These are phyloP conservation scores for Prosapia bicincta DNA, from an alignment of 2,888 invertebrate species.

Conservation along the genomic window DNA sequence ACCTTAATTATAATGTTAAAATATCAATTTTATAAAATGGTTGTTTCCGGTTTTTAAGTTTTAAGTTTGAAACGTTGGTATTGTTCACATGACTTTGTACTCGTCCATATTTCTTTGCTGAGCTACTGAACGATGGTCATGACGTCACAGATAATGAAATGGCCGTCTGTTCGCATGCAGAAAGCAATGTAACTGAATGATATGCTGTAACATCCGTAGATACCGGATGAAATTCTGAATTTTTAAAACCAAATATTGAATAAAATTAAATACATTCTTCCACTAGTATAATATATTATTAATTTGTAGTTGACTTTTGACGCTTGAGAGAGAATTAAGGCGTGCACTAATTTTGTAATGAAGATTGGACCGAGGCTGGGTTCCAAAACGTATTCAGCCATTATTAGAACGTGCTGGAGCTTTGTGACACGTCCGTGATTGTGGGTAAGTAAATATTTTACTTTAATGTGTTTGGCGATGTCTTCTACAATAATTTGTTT, in stretches of 20 bases:
- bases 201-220: not conserved
- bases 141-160: not conserved
- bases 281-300: not conserved
- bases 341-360: not conserved
- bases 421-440: not conserved
- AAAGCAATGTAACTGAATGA: not conserved
- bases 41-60: not conserved
- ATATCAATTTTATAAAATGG: not conserved
- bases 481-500: not conserved
- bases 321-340: not conserved
- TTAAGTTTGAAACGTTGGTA: not conserved
- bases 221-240: not conserved
- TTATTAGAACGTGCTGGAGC: not conserved
- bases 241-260: not conserved
- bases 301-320: not conserved
- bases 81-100: constrained; percentile 2
- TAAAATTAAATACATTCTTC: not conserved
- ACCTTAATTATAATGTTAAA: too few relatives aligned
- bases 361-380: not conserved
- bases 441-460: not conserved
- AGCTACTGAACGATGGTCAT: not conserved
- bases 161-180: not conserved
- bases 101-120: not conserved
- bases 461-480: not conserved
- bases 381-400: not conserved